phyloP scores from a whole-genome alignment of 2,113 vertebrate genomes.

The Strigops habroptila region DNA sequence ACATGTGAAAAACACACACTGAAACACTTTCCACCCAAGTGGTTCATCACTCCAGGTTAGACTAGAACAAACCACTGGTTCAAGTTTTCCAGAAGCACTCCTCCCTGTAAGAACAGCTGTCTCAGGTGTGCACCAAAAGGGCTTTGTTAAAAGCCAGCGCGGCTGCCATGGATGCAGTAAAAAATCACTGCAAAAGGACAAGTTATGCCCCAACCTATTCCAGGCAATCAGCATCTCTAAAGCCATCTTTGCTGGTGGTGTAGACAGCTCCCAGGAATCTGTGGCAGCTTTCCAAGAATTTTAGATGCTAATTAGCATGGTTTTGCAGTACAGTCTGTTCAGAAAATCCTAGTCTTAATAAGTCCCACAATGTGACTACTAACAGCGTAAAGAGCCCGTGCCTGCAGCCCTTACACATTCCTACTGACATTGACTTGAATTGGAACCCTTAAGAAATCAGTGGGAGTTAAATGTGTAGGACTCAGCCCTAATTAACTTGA shows the following conservation, averaged over 20 bases:
- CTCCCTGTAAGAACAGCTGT: neutral
- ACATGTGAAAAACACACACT: neutral
- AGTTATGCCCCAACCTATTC: neutral
- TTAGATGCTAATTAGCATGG: slow-evolving; percentile 39
- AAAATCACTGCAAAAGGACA: neutral
- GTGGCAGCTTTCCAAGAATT: slow-evolving; percentile 43
- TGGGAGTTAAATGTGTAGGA: neutral
- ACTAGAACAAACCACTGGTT: neutral
- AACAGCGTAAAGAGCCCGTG: neutral
- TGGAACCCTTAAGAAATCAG: slow-evolving; percentile 22
- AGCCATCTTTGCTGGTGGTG: neutral
- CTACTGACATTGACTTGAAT: neutral
- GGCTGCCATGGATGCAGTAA: neutral
- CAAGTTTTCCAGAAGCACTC: neutral
- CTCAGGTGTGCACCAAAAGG: neutral
- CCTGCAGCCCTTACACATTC: neutral
- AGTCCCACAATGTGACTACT: slow-evolving; percentile 1
- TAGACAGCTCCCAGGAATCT: slow-evolving; percentile 10
- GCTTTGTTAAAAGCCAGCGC: neutral
- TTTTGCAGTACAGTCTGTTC: slow-evolving; percentile 48
- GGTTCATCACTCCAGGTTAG: neutral
- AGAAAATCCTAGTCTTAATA: slow-evolving; percentile 22
- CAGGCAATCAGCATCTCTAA: neutral
- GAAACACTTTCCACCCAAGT: neutral
- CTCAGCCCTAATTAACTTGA: neutral